A percentile compares a stretch with the other conserved stretches of the same genome.
phyloP scores from a whole-genome alignment of 2,888 invertebrate genomes.

The Drosophila paranaensis region DNA sequence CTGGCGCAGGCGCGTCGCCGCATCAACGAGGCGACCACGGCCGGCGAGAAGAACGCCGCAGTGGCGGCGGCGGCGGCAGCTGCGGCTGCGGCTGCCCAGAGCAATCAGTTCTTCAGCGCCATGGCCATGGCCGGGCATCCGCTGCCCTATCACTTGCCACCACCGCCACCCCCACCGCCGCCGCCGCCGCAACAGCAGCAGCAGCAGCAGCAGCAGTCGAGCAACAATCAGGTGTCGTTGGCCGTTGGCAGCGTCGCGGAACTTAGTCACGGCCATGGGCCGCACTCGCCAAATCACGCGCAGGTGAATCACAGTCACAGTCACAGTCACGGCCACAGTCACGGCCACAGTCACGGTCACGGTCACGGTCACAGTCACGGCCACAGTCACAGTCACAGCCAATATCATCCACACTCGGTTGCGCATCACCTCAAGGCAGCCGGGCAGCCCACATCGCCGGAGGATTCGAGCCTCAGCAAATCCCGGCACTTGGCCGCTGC shows the following conservation, averaged over 20 bases:
- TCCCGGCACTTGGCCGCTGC: conserved; percentile 35
- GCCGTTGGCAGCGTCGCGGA: conserved; percentile 81
- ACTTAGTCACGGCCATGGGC: conserved; percentile 86
- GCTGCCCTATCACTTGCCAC: conserved; percentile 88
- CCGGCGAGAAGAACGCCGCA: conserved; percentile 80
- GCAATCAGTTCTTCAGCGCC: conserved; percentile 87
- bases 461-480: conserved; percentile 33
- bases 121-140: conserved; percentile 87
- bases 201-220: conserved; percentile 70
- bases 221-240: conserved; percentile 83
- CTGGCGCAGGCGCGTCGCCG: conserved; percentile 85
- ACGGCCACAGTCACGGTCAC: conserved; percentile 16
- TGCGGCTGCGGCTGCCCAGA: conserved; percentile 79
- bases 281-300: conserved; percentile 28
- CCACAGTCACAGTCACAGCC: conserved; percentile 35
- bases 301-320: conserved; percentile 33
- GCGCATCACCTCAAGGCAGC: conserved; percentile 37
- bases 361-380: conserved; percentile 9
- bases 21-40: conserved; percentile 85
- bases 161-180: conserved; percentile 87
- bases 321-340: conserved; percentile 30
- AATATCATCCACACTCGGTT: conserved; percentile 56
- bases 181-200: conserved; percentile 32
- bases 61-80: conserved; percentile 78
- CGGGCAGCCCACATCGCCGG: conserved; percentile 19